phyloP scores from a whole-genome alignment of 2,888 invertebrate species.

The Zygaena filipendulae region DNA sequence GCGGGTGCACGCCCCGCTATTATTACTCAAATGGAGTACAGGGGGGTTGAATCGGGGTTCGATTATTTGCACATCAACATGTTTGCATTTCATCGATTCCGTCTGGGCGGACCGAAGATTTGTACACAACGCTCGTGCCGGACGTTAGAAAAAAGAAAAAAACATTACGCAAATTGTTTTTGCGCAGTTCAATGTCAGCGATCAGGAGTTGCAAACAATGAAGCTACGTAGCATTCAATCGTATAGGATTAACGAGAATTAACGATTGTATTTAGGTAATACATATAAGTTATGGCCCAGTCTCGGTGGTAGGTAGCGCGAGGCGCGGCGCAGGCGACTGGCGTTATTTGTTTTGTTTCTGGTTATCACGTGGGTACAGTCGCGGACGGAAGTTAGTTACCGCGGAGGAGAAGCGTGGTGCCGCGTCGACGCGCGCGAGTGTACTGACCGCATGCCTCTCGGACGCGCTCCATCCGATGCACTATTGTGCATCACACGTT shows the following conservation, averaged over 20 bases:
- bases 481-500: slow-evolving; percentile 44
- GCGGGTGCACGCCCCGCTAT: slow-evolving; percentile 41
- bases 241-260: too few species aligned
- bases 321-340: background rate
- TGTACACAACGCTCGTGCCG: too few species aligned
- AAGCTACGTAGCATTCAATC: too few species aligned
- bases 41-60: slow-evolving; percentile 48
- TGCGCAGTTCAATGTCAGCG: too few species aligned
- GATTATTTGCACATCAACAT: slow-evolving; percentile 62
- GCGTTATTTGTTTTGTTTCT: slow-evolving; percentile 35
- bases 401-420: slow-evolving; percentile 32
- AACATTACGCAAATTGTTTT: too few species aligned
- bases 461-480: slow-evolving; percentile 38
- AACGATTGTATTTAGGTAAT: too few species aligned
- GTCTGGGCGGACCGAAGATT: too few species aligned
- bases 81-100: slow-evolving; percentile 55
- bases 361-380: slow-evolving; percentile 38
- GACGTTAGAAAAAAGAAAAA: too few species aligned
- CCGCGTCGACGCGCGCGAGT: slow-evolving; percentile 51
- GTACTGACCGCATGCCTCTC: slow-evolving; percentile 54
- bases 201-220: too few species aligned
- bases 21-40: slow-evolving; percentile 38
- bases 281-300: too few species aligned
- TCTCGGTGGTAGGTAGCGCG: too few species aligned
- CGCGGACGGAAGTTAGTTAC: slow-evolving; percentile 20